Percentiles rank a stretch among this genome's conserved stretches.
phyloP scores from a whole-genome alignment of 2,888 invertebrate species.

The Apomyelois bistriatella region DNA sequence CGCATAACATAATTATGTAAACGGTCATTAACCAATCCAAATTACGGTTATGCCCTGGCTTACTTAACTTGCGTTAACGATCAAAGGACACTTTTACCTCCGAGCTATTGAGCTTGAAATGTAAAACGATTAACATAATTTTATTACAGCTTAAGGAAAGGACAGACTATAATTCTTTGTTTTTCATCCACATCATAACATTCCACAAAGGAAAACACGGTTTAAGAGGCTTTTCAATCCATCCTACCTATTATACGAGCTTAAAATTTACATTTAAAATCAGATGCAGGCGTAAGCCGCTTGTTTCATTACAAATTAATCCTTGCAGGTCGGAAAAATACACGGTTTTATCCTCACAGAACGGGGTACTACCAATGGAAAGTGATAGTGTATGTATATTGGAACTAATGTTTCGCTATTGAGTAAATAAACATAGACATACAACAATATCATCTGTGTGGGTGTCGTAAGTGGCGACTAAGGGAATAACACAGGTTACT shows the following conservation, averaged over 20 bases:
- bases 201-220: neutral
- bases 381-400: neutral
- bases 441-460: too few species aligned
- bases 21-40: too few species aligned
- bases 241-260: slow-evolving; percentile 4
- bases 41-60: too few species aligned
- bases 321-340: slow-evolving; percentile 11
- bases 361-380: neutral
- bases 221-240: neutral
- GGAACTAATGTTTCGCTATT: neutral
- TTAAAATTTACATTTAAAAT: slow-evolving; percentile 14
- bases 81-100: too few species aligned
- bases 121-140: too few species aligned
- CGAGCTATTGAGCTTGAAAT: too few species aligned
- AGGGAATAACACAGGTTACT: too few species aligned
- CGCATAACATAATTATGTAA: too few species aligned
- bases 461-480: too few species aligned
- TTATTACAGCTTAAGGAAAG: too few species aligned
- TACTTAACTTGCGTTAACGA: too few species aligned
- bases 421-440: too few species aligned
- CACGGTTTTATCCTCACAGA: slow-evolving; percentile 5
- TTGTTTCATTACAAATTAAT: slow-evolving; percentile 10
- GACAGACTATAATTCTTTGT: neutral
- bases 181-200: neutral
- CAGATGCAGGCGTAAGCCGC: slow-evolving; percentile 4